phyloP scores from a whole-genome alignment of 2,797 vertebrate species.

The Danio kyathit region DNA sequence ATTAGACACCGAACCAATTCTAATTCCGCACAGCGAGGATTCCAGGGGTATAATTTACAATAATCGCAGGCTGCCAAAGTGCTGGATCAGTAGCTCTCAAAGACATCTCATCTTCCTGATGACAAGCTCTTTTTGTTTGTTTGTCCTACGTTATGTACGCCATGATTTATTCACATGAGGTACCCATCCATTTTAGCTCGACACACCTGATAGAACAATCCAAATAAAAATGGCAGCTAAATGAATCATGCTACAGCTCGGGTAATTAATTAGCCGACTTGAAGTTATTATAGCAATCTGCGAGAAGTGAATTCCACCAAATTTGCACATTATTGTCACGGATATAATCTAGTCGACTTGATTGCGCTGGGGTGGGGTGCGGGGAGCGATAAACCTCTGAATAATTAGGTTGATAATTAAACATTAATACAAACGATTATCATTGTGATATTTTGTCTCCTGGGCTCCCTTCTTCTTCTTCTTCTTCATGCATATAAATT shows the following conservation, averaged over 20 bases:
- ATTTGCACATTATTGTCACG: slow-evolving; percentile 61
- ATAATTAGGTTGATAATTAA: slow-evolving; percentile 63
- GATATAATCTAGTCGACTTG: slow-evolving; percentile 61
- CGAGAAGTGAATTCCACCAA: slow-evolving; percentile 54
- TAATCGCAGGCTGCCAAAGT: slow-evolving; percentile 60
- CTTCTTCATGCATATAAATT: slow-evolving; percentile 42
- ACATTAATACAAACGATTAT: slow-evolving; percentile 60
- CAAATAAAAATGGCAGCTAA: slow-evolving; percentile 51
- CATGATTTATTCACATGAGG: slow-evolving; percentile 50
- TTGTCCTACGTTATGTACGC: slow-evolving; percentile 45
- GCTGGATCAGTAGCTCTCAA: slow-evolving; percentile 55
- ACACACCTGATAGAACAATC: slow-evolving; percentile 49
- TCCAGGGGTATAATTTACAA: slow-evolving; percentile 63
- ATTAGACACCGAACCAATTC: slow-evolving; percentile 62
- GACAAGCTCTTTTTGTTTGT: slow-evolving; percentile 54
- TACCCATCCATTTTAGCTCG: slow-evolving; percentile 50
- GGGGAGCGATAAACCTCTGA: slow-evolving; percentile 52
- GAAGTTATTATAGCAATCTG: slow-evolving; percentile 61
- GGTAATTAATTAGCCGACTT: slow-evolving; percentile 61
- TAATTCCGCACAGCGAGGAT: slow-evolving; percentile 59
- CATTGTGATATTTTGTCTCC: slow-evolving; percentile 46
- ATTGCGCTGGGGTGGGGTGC: slow-evolving; percentile 46
- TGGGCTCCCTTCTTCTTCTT: slow-evolving; percentile 20
- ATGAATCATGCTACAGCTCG: slow-evolving; percentile 46
- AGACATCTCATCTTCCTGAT: slow-evolving; percentile 52